phyloP scores from a whole-genome alignment of 2,797 vertebrate species.

The Dryobates pubescens region DNA sequence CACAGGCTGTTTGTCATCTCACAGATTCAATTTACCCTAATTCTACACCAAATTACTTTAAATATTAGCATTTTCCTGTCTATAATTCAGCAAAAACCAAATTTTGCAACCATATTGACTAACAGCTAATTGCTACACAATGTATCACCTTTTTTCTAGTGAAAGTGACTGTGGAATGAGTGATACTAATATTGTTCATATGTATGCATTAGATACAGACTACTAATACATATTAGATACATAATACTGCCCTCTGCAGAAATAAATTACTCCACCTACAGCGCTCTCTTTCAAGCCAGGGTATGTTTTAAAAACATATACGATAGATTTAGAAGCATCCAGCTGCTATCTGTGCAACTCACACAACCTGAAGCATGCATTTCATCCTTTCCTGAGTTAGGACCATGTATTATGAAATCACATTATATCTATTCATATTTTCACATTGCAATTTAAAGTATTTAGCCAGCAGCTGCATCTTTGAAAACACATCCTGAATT shows the following conservation, averaged over 20 bases:
- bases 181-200: conserved; percentile 14
- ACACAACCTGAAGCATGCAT: not conserved
- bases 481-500: conserved; percentile 10
- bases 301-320: conserved; percentile 2
- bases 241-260: conserved; percentile 9
- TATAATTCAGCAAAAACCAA: not conserved
- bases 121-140: not conserved
- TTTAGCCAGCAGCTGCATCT: not conserved
- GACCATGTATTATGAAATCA: not conserved
- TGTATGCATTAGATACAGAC: not conserved
- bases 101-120: not conserved
- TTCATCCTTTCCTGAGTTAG: not conserved
- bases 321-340: conserved; percentile 2
- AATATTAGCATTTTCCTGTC: conserved; percentile 15
- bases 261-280: not conserved
- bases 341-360: not conserved
- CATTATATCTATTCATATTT: not conserved
- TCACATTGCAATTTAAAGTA: not conserved
- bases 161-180: not conserved
- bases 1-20: not conserved
- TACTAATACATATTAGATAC: not conserved
- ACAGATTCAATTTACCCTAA: not conserved
- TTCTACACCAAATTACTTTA: conserved; percentile 1
- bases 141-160: not conserved
- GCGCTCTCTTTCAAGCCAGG: not conserved